Base-by-base conservation (phyloP, 2,888 invertebrate species). In the Leistus spinibarbis region DNA sequence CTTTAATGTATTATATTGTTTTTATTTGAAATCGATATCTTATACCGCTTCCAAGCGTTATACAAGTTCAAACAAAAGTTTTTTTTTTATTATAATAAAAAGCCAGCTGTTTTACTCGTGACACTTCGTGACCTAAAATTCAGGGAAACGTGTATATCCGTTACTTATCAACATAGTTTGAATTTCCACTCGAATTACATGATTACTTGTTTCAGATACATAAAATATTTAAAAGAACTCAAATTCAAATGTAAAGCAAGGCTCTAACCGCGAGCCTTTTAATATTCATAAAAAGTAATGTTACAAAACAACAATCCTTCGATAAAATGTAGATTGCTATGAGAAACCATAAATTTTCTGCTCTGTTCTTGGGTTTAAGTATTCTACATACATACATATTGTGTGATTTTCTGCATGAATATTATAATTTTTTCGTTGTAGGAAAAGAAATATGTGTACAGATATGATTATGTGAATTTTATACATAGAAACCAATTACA, bases 401-500 rank as follows among this genome's bases (percentile, higher is more conserved):
- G 40, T 13, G 40, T 40, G 40, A 7, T 40, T 40, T 40, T 40
- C 5, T 40, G 40, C 13, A 40, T 7, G 40, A 40, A 40, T 40
- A 40, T 40, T 40, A 13, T 40, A 10, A 40, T 40, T 40, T 4
- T 40, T 40, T 40, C 40, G 19, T 60, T 60, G 60, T 19, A 5
- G 60, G 60, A 60, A 20, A 20, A 20, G 60, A 20, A 60, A 19
- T 60, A 60, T 19, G 17, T 20, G 60, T 60, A 60, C 40, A 40
- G 60, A 60, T 20, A 60, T 60, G 19, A 60, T 60, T 60, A 60
- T 60, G 19, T 60, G 60, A 19, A 60, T 60, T 60, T 60, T 60
- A 10, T 60, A 60, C 60, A 70, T 62, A 54, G 62, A 71, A 71
- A 71, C 64, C 71, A 71, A 71, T 71, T 71, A 71, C 54, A 64